These are phyloP conservation scores for Clistopyga incitator DNA, from an alignment of 2,888 invertebrate species.

Conservation along the genomic window DNA sequence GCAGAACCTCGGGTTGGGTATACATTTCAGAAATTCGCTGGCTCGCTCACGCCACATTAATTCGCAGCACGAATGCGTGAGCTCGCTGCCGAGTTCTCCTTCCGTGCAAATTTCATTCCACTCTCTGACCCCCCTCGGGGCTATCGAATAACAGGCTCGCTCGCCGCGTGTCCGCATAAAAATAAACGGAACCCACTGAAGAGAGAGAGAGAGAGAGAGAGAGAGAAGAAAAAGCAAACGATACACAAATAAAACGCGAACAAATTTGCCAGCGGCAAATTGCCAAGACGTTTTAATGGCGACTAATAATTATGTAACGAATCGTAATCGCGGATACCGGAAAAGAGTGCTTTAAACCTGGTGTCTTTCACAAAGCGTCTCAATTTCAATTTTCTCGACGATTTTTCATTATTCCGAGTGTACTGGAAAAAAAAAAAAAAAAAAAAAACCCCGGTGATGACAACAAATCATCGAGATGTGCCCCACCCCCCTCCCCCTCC, in stretches of 20 bases:
- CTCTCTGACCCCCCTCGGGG: slow-evolving; percentile 38
- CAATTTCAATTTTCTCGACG: too few species aligned
- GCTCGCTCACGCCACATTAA: slow-evolving; percentile 65
- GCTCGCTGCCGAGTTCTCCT: slow-evolving; percentile 30
- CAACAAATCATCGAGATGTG: slow-evolving; percentile 25
- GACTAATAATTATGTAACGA: slow-evolving; percentile 49
- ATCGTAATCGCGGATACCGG: slow-evolving; percentile 38
- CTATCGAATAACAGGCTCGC: slow-evolving; percentile 45
- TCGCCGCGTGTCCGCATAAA: slow-evolving; percentile 12
- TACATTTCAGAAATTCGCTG: slow-evolving; percentile 61
- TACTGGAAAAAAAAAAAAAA: slow-evolving; percentile 5
- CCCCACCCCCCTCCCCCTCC: too few species aligned
- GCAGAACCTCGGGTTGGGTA: slow-evolving; percentile 44
- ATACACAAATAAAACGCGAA: slow-evolving; percentile 43
- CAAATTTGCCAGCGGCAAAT: slow-evolving; percentile 11
- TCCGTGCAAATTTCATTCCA: slow-evolving; percentile 61
- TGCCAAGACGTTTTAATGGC: slow-evolving; percentile 52
- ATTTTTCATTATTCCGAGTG: too few species aligned
- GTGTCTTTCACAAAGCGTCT: too few species aligned
- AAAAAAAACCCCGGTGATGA: background rate
- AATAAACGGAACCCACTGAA: background rate
- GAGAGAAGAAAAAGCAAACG: background rate
- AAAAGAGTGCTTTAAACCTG: background rate
- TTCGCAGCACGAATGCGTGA: slow-evolving; percentile 60
- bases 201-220: background rate